Base-by-base conservation (phyloP, 2,113 vertebrate genomes). In the Siphamia tubifer region DNA sequence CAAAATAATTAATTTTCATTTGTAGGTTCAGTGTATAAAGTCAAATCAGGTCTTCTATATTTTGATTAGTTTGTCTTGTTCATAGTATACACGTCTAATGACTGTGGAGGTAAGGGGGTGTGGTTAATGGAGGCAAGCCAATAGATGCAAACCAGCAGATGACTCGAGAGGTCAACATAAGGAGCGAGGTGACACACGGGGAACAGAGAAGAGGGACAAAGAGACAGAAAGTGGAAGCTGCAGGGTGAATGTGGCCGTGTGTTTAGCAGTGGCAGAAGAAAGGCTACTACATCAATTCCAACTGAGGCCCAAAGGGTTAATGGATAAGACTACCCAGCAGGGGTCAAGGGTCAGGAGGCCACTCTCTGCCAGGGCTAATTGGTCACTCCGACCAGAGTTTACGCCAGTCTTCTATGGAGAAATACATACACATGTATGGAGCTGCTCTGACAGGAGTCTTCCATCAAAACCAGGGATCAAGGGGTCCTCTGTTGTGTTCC, bases 261-360 rank as follows among this genome's bases (percentile, higher is more conserved):
- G 96, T 98, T 96, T 93, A 94, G 90, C 74, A 87, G 91, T 77
- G 65, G 34, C 82, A 89, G 90, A 94, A 98, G 95, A 98, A 98
- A 95, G 89, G 93, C 28, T 57, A 81, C 81, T 89, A 98, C 95
- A 96, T 92, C 91, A 90, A 93, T 87, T 95, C 96, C 94, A 94
- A 95, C 94, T 91, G 96, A 88, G 95, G 92, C 92, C 94, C 75
- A 70, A 91, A 89, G 94, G 91, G 94, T 90, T 93, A 94, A 95
- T 94, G 92, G 94, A 94, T 95, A 90, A 90, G 92, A 87, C 85
- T 87, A 87, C 96, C 91, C 96, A 94, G 96, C 94, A 77, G 96
- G 96, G 93, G 86, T 93, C 93, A 94, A 93, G 92, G 96, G 96
- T 97, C 96, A 94, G 13, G 82, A 94, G 95, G 94, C 93, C 89